Base-by-base conservation (phyloP, 2,888 invertebrate genomes). In the Erynnis tages region DNA sequence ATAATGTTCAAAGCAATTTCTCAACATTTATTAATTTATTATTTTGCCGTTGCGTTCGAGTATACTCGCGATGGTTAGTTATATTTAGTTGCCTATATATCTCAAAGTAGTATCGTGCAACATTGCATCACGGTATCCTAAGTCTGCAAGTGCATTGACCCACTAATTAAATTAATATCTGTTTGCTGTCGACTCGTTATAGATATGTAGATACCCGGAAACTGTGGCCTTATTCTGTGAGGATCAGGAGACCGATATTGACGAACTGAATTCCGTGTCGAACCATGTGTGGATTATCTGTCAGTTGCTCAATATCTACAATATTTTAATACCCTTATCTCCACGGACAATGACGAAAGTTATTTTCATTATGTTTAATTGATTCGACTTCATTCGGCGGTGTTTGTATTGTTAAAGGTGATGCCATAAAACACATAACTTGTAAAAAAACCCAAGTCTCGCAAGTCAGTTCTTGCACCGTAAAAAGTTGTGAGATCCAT, bases 141-240 rank as follows among this genome's bases (percentile, higher is more conserved):
- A 59, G 58, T 62, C 54, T 66, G 63, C 61, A 56, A 66, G 70
- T 71, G 62, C 75, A 66, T 66, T 66, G 72, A 74, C 69, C 71
- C 57, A 66, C 60, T 65, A 62, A 67, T 59, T 70, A 59, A 60
- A 68, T 60, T 67, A 57, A 60, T 71, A 70, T 61, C 40, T 40
- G 61, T 59, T 61, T 48, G 35, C 4, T 53, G 46, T 14, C 19
- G 54, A 45, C 49, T 48, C 53, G 27, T 49, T 29, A 17, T 19
- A 46, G 25, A 43, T 43, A 35, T 11, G 27, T 30, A n/a, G n/a
- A n/a, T n/a, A 52, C 38, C 56, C 45, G 58, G 58, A 58, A 50
- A 46, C 23, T 10, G 38, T 27, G 41, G 10, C 45, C 38, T 43
- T 52, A 25, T 54, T 48, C 14, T 29, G 27, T 40, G 11, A 25